Evolutionary conservation across 2,113 vertebrate genomes (phyloP).

Genomic region (Hippoglossus stenolepis): DNA sequence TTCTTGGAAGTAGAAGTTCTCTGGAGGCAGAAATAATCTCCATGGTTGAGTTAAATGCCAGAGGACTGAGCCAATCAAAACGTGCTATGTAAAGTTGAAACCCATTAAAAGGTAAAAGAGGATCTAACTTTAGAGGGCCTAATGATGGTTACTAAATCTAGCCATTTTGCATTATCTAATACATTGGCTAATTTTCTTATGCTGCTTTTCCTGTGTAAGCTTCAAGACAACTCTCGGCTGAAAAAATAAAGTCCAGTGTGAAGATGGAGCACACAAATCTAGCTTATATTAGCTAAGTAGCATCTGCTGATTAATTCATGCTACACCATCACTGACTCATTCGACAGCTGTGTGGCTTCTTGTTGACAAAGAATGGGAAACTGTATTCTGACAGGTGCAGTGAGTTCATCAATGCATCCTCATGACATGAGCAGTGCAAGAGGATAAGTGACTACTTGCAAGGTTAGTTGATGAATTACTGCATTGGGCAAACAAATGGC

Average conservation of each 20-base stretch:
- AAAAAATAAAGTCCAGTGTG: not conserved
- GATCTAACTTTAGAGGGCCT: not conserved
- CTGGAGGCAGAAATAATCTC: slow-evolving; percentile 48
- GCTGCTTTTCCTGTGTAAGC: not conserved
- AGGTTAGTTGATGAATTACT: not conserved
- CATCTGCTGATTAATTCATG: not conserved
- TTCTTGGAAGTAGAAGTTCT: slow-evolving; percentile 3
- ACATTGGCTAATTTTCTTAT: not conserved
- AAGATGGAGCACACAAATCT: not conserved
- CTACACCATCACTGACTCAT: not conserved
- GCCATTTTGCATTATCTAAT: not conserved
- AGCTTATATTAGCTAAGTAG: not conserved
- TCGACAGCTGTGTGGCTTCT: not conserved
- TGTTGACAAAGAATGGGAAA: not conserved
- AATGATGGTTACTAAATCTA: not conserved
- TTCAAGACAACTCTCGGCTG: not conserved
- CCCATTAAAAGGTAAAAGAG: not conserved
- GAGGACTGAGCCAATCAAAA: not conserved
- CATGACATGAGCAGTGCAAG: not conserved
- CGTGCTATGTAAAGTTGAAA: not conserved
- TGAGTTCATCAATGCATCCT: not conserved
- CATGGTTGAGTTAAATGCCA: slow-evolving; percentile 44
- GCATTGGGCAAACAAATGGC: not conserved
- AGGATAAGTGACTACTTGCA: not conserved
- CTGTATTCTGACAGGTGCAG: not conserved